phyloP scores from a whole-genome alignment of 2,113 vertebrate species.

The Lycaon pictus region DNA sequence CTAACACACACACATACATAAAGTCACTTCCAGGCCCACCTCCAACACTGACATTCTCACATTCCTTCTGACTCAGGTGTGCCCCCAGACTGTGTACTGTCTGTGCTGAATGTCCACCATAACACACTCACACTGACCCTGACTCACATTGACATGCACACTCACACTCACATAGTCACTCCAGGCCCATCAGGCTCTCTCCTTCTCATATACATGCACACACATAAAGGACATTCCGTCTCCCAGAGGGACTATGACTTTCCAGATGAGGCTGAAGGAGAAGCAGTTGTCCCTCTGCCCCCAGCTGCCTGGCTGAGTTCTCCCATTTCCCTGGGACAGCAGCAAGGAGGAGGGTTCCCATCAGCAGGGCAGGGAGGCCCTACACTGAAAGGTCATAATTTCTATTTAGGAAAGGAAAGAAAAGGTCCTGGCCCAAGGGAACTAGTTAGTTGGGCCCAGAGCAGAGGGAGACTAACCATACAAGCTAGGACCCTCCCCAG shows the following conservation, averaged over 20 bases:
- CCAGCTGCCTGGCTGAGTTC: neutral
- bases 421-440: neutral
- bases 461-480: neutral
- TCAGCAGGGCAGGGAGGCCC: neutral
- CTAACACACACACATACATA: neutral
- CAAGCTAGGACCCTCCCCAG: neutral
- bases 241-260: neutral
- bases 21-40: neutral
- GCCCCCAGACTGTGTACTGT: neutral
- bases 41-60: neutral
- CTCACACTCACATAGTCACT: neutral
- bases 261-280: neutral
- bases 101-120: neutral
- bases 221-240: neutral
- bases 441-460: neutral
- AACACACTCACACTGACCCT: neutral
- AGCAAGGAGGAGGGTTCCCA: neutral
- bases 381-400: neutral
- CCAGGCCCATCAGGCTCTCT: neutral
- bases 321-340: neutral
- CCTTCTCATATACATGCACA: neutral
- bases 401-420: neutral
- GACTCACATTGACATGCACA: neutral
- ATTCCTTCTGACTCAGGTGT: neutral
- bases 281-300: neutral